Base-by-base conservation (phyloP, 2,113 vertebrate genomes). In the Triplophysa rosa region DNA sequence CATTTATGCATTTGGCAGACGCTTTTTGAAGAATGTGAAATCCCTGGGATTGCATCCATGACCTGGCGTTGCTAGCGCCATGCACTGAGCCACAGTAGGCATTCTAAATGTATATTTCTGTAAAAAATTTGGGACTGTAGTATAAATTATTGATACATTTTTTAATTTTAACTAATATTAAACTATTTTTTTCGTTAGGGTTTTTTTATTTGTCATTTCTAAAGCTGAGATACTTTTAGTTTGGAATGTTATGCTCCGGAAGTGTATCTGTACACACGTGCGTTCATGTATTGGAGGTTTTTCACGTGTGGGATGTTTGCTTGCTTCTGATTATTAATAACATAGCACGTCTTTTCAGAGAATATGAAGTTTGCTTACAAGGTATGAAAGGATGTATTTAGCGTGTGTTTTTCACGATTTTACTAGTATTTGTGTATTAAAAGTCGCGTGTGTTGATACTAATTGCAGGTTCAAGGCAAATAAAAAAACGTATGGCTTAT, bases 331-430 rank as follows among this genome's bases (percentile, higher is more conserved):
- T 78, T 6, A 33, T 67, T 76, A 63, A 45, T 24, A 79, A 73
- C 61, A 6, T 17, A 12, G 1, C 47, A 56, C 49, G 13, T 17
- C 49, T 16, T 17, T 13, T n/a, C 9, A 67, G 23, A 19, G 23
- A 87, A 84, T 59, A 94, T 94, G 93, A 94, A 94, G 87, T 94
- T 94, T 56, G 87, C 92, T 2, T 94, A 92, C 64, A 87, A 85
- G 89, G 93, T 94, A 79, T 88, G 90, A 90, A 10, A 14, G 1
- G 47, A 33, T 63, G 13, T 56, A 62, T 37, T 0, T 12, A 0
- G 8, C 6, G 12, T 5, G 4, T 71, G 19, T 19, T 70, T 1
- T 9, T 69, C 3, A 2, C 8, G 29, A 47, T 1, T 40, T 66
- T 21, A 52, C 42, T 71, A 24, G 0, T 9, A 19, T 52, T 24